Base-by-base conservation (phyloP, 2,113 vertebrate genomes). In the Acrocephalus arundinaceus region DNA sequence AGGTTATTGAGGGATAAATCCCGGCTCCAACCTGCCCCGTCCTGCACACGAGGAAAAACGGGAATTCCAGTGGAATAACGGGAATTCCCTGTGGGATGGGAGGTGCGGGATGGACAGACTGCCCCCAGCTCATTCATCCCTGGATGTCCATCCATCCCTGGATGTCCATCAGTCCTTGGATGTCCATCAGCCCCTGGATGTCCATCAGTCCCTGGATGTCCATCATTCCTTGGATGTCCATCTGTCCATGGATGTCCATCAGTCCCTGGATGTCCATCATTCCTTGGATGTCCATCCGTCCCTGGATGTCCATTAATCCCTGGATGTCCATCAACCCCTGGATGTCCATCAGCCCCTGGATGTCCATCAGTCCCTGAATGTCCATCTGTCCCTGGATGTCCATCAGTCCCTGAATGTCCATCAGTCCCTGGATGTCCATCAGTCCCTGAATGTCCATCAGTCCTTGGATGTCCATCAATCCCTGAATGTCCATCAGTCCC, bases 51-150 rank as follows among this genome's bases (percentile, higher is more conserved):
- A 21, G 43, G 35, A 28, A 70, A 15, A 18, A 41, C 22, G 23
- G 43, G 52, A 81, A 39, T 58, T 86, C 37, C 46, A 31, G 33
- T 0, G 9, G 73, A 45, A 66, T n/a, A n/a, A n/a, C n/a, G n/a
- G n/a, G n/a, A n/a, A n/a, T n/a, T n/a, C n/a, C n/a, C 39, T 48
- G 1, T 24, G 7, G 45, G 18, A 13, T 0, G 7, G 61, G 55
- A 59, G 54, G 30, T 2, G 10, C 21, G 13, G 48, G 43, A 25
- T 8, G 21, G 19, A 45, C 13, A 31, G 57, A 2, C 13, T 18
- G 58, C 39, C 31, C 31, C 27, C 17, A 17, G 39, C 41, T 25
- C 73, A 37, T 22, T 33, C 27, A 11, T 27, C 49, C 52, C 8
- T 52, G 51, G 27, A 28, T 28, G 27, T 52, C 51, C 72, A 35